Evolutionary conservation across 2,113 vertebrate species (phyloP), one percentile per base, ranked within the genome.

Genomic region (Synodontis membranacea): DNA sequence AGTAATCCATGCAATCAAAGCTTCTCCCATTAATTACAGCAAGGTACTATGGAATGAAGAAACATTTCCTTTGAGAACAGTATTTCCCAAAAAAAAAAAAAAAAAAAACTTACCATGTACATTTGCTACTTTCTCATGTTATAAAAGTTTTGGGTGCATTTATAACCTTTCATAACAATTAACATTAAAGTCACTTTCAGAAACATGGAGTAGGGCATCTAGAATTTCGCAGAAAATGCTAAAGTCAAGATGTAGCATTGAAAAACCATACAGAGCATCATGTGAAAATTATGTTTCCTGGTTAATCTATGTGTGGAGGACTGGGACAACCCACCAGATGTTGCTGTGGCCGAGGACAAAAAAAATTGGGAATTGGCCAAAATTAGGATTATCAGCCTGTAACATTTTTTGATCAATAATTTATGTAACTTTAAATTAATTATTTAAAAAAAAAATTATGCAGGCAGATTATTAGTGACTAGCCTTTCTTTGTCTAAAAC

Each of bases 11-110:
- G 70, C 76, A 70, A 83, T 86, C 60, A 60, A 44, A 48, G 52
- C 52, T 64, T 85, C 66, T 64, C 19, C 25, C n/a, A 88, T 86
- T 42, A 86, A 74, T 60, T 66, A 86, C 62, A 72, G 54, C 54
- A 50, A 81, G 58, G 34, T 37, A 74, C 80, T 72, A 34, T 72
- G 42, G 39, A 85, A 62, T 76, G 23, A 72, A 88, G 64, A 88
- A 88, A 72, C 66, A 68, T 68, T 68, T 66, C 37, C 70, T 82
- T 76, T 88, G 60, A 39, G 66, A 50, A 15, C 34, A 25, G 34
- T 21, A 37, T 66, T 37, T 34, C 39, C 46, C 12, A 34, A 52
- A 10, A 64, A 66, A 70, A 31, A n/a, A n/a, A n/a, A n/a, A n/a
- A n/a, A n/a, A n/a, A n/a, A n/a, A n/a, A n/a, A n/a, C n/a, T n/a